Conservation (phyloP, 1,140 invertebrate species). For the Maniola jurtina region DNA sequence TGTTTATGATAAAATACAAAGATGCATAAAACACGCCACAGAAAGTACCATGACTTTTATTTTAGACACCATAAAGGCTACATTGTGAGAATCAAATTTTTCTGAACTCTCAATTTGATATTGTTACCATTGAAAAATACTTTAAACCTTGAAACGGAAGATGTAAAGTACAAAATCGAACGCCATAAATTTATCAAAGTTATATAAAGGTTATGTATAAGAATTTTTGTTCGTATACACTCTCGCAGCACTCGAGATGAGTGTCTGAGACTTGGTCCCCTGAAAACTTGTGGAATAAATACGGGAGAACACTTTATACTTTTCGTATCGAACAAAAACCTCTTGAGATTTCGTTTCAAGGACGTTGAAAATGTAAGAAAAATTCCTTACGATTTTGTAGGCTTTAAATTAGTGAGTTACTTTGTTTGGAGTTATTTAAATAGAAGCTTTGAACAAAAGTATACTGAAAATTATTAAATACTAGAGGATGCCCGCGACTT, state of each 20-base stretch:
- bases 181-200: constrained; percentile 4
- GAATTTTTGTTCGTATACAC: constrained; percentile 50
- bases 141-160: constrained; percentile 27
- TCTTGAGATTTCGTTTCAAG: constrained; percentile 24
- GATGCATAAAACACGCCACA: constrained; percentile 28
- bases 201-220: constrained; percentile 17
- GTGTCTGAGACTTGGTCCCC: constrained; percentile 55
- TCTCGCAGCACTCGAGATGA: constrained; percentile 61
- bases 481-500: no score
- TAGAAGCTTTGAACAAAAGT: no score
- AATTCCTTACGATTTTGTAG: not conserved
- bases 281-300: constrained; percentile 36
- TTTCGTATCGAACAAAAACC: constrained; percentile 33
- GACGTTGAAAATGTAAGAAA: not conserved
- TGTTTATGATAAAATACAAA: not conserved
- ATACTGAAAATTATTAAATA: no score
- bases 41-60: constrained; percentile 41
- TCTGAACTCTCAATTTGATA: constrained; percentile 28
- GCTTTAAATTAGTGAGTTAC: not conserved
- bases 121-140: constrained; percentile 21
- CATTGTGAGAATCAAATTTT: constrained; percentile 36
- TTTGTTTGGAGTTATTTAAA: no score
- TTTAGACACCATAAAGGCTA: constrained; percentile 41
- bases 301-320: constrained; percentile 28
- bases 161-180: constrained; percentile 41